Base-by-base conservation (phyloP, 1,140 invertebrate species). In the Drosophila ogumai region DNA sequence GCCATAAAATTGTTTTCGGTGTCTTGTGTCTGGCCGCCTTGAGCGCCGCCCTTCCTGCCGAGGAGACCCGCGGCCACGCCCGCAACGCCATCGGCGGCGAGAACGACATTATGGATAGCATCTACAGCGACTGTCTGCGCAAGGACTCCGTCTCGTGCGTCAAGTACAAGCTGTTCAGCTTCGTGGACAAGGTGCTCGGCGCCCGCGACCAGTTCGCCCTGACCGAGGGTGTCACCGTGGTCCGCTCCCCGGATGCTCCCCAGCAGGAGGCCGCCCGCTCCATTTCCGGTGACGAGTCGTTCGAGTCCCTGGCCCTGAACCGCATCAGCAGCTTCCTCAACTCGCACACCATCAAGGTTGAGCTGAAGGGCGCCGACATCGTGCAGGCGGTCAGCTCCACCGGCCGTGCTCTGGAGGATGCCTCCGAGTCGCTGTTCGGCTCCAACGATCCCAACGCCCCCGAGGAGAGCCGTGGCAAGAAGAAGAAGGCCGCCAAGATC, bases 131-230 rank as follows among this genome's bases (percentile, higher is more conserved):
- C 76, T 97, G 96, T 81, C 91, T 96, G 54, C 94, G 95, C 74
- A 97, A 97, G 92, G 96, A 97, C 84, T 96, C 96, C 2, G 94
- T 96, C 34, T 95, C 95, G 91, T 97, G 96, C 90, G 94, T 97
- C 68, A 97, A 97, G 91, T 96, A 96, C 93, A 97, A 97, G 91
- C 94, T 97, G 72, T 96, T 97, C 93, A 95, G 96, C 1, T 96
- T 95, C 92, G 95, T 97, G 31, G 96, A 97, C 93, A 96, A 97
- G 91, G 95, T 96, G 93, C 93, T 97, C 22, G 94, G 94, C 2
- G 95, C 96, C 75, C 96, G 96, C 92, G 96, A 97, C 75, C 94
- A 94, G 52, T 96, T 96, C 82, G 95, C 95, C 1, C 91, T 97
- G 15, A 95, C 96, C 59, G 96, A 97, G 71, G 96, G 96, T 22